A percentile compares a stretch with the other conserved stretches of the same genome.
These are phyloP conservation scores for Apostichopus californicus DNA, from an alignment of 35 echinoderm and acorn worm genomes.

Conservation along the genomic window DNA sequence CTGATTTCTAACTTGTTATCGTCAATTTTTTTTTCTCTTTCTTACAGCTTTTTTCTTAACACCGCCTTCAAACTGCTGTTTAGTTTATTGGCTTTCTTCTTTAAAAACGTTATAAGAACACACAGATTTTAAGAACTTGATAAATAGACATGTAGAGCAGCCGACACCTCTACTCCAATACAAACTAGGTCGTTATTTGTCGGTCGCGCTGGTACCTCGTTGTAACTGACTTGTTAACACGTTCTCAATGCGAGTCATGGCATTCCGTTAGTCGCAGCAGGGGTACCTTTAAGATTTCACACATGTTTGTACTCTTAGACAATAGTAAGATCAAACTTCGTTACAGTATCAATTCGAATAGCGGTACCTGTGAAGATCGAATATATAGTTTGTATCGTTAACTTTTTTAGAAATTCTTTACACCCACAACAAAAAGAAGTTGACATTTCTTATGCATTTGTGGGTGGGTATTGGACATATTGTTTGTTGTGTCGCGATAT, in stretches of 20 bases:
- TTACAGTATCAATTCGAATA: constrained; percentile 21
- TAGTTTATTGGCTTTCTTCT: too few relatives aligned
- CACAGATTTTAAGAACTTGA: not conserved
- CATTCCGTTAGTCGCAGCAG: constrained; percentile 18
- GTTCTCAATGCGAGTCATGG: not conserved
- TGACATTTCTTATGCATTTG: not conserved
- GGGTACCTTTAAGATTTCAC: not conserved
- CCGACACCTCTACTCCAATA: constrained; percentile 5
- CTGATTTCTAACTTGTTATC: constrained; percentile 40
- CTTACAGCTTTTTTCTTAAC: not conserved
- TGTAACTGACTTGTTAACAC: not conserved
- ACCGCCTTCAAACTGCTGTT: not conserved
- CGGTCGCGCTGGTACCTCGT: not conserved
- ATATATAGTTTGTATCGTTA: too few relatives aligned
- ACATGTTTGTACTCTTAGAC: not conserved
- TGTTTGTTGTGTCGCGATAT: not conserved
- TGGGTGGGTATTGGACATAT: not conserved
- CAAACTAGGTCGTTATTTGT: constrained; percentile 50
- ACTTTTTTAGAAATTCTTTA: not conserved
- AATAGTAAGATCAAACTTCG: constrained; percentile 11
- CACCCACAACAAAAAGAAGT: not conserved
- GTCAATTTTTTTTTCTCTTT: not conserved
- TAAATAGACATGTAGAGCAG: constrained; percentile 20
- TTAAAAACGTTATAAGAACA: too few relatives aligned
- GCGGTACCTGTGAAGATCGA: not conserved